These are phyloP conservation scores for Patiria pectinifera DNA, from an alignment of 53 echinoderm and acorn worm genomes.

Conservation along the genomic window DNA sequence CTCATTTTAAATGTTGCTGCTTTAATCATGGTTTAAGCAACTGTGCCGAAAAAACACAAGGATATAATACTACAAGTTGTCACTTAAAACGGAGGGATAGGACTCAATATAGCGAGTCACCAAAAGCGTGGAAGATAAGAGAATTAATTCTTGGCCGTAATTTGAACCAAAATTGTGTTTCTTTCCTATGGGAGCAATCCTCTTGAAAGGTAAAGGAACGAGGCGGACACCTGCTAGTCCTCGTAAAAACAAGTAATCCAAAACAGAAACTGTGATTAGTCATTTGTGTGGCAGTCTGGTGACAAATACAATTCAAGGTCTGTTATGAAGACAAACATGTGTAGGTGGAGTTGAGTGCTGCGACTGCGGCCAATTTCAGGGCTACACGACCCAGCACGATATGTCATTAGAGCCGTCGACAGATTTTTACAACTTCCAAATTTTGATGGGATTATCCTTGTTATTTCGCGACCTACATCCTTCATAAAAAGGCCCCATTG, in stretches of 20 bases:
- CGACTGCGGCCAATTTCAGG: slow-evolving; percentile 28
- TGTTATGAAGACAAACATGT: not conserved
- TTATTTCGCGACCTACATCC: not conserved
- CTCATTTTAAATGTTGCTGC: no score
- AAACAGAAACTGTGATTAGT: slow-evolving; percentile 31
- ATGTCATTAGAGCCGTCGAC: slow-evolving; percentile 3
- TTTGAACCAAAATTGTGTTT: no score
- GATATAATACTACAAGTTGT: no score
- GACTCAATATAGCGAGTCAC: no score
- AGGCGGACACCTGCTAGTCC: not conserved
- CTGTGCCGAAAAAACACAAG: no score
- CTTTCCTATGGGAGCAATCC: not conserved
- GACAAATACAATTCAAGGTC: slow-evolving; percentile 34
- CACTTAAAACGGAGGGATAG: no score
- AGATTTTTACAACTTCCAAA: slow-evolving; percentile 2
- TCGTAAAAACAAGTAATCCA: slow-evolving; percentile 5
- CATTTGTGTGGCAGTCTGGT: not conserved
- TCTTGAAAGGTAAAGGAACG: not conserved
- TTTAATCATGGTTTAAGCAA: no score
- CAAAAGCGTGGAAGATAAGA: no score
- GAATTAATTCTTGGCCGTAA: no score
- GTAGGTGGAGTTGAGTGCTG: not conserved
- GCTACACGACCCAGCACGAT: slow-evolving; percentile 4
- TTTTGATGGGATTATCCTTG: not conserved
- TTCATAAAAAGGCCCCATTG: not conserved